Evolutionary conservation across 2,888 invertebrate species (phyloP), one percentile per base, ranked within the genome.

Genomic region (Parnassius apollo): DNA sequence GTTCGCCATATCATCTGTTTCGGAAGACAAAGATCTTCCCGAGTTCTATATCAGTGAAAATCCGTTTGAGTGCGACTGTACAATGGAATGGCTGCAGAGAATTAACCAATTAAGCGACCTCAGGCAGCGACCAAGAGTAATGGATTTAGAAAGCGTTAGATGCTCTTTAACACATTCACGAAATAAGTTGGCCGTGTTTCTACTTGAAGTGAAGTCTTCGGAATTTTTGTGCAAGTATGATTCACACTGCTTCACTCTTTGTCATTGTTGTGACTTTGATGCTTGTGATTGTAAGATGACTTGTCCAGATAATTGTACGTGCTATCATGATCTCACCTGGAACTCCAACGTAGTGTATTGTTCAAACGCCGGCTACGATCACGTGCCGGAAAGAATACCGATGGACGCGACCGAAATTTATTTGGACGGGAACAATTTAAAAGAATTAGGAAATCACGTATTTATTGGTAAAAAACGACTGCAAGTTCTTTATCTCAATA

Each of bases 231-330:
- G 96, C 84, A 94, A 94, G 71, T 96, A 96, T 87, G 94, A 95
- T 76, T 94, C 95, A 67, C 96, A 96, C 84, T 97, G 97, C 90
- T 96, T 96, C 86, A 94, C 96, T 62, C 88, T 96, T 68, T 97
- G 97, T 85, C 96, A 96, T 86, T 97, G 97, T 89, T 97, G 97
- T 90, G 96, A 96, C 82, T 97, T 96, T 92, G 96, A 96, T 85
- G 96, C 96, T 68, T 97, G 97, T 89, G 97, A 97, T 90, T 97
- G 97, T 87, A 96, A 96, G 93, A 97, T 96, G 95, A 96, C 96
- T 74, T 97, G 97, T 84, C 97, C 97, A 70, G 94, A 94, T 83
- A 95, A 95, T 83, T 97, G 97, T 86, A 94, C 95, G 71, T 97
- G 97, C 83, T 97, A 95, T 93, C 96, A 96, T 91, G 97, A 97